Evolutionary conservation across 2,888 invertebrate species (phyloP).

Genomic region (Agrochola lota): DNA sequence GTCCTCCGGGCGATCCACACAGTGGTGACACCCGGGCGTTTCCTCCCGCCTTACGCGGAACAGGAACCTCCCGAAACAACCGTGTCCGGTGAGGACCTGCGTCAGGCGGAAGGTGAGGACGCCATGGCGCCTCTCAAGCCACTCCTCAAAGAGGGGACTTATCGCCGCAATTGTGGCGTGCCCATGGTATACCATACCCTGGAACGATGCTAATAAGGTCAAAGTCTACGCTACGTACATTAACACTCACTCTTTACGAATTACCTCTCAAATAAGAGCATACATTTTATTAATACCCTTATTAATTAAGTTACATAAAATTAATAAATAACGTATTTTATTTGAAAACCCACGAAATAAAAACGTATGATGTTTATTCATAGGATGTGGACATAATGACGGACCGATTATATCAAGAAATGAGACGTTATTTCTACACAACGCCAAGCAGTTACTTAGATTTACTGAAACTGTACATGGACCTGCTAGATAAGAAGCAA

Average conservation of each 20-base stretch:
- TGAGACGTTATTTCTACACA: conserved; percentile 96
- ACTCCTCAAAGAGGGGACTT: too few species aligned
- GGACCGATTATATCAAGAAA: conserved; percentile 94
- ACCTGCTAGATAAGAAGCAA: conserved; percentile 92
- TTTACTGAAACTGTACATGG: conserved; percentile 94
- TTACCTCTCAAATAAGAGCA: too few species aligned
- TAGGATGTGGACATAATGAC: conserved; percentile 96
- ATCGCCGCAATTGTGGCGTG: too few species aligned
- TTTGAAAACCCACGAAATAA: too few species aligned
- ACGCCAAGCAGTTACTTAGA: conserved; percentile 98
- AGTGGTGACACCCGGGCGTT: too few species aligned
- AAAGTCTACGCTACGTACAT: neutral
- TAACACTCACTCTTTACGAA: neutral
- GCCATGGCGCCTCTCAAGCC: too few species aligned
- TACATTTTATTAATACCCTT: neutral
- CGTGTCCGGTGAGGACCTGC: too few species aligned
- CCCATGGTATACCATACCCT: neutral
- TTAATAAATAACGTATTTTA: neutral
- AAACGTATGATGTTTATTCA: conserved; percentile 34
- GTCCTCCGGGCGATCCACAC: too few species aligned
- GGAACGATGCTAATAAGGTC: neutral
- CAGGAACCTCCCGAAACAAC: too few species aligned
- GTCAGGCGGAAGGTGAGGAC: too few species aligned
- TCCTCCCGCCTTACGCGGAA: too few species aligned
- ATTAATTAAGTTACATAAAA: neutral